Evolutionary conservation across 1,140 invertebrate genomes (phyloP).

Genomic region (Lethrus apterus): DNA sequence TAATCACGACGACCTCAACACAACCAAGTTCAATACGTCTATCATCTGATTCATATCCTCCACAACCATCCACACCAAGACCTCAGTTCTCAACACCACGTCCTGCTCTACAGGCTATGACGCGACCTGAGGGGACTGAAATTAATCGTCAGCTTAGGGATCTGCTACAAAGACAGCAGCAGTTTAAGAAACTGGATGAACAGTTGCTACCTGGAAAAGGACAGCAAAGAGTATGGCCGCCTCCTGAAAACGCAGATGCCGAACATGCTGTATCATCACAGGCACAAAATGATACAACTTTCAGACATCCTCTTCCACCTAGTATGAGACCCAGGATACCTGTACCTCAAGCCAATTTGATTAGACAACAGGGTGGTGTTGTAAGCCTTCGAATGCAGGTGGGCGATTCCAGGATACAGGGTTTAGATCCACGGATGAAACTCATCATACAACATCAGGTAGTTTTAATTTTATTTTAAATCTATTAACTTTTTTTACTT

Average conservation of each 20-base stretch:
- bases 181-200: constrained; percentile 37
- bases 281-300: constrained; percentile 43
- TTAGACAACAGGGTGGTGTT: constrained; percentile 24
- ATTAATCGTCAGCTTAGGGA: constrained; percentile 71
- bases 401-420: constrained; percentile 37
- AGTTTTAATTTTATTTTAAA: constrained; percentile 4
- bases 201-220: constrained; percentile 30
- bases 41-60: constrained; percentile 41
- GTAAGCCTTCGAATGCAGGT: constrained; percentile 28
- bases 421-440: constrained; percentile 45
- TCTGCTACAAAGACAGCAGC: constrained; percentile 58
- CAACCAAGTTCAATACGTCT: constrained; percentile 19
- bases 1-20: constrained; percentile 7
- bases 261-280: constrained; percentile 19
- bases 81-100: constrained; percentile 37
- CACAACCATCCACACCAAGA: constrained; percentile 47
- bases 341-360: constrained; percentile 17
- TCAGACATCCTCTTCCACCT: constrained; percentile 52
- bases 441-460: constrained; percentile 45
- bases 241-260: constrained; percentile 25
- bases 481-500: background rate
- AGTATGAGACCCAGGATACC: constrained; percentile 43
- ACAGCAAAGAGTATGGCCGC: constrained; percentile 35
- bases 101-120: constrained; percentile 26
- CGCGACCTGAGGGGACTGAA: constrained; percentile 41